Conservation (phyloP, 2,113 vertebrate species). For the Himantopus leucocephalus region DNA sequence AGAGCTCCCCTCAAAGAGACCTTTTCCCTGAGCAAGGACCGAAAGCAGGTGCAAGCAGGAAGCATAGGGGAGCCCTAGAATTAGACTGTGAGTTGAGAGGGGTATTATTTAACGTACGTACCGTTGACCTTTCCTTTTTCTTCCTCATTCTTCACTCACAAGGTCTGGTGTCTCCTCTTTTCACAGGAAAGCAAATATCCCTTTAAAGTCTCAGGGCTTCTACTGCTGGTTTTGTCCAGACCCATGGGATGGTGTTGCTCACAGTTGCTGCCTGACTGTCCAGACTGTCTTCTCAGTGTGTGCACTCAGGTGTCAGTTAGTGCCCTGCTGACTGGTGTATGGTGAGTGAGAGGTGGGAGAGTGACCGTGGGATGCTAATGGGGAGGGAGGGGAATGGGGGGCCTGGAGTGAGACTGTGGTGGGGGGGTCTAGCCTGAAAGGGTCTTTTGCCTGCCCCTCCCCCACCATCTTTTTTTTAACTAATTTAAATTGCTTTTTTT, state of each 20-base stretch:
- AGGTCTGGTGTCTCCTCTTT: background rate
- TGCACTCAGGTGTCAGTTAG: background rate
- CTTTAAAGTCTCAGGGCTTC: background rate
- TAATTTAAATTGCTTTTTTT: background rate
- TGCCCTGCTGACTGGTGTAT: background rate
- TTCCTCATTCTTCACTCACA: background rate
- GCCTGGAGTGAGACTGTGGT: background rate
- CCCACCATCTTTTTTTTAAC: background rate
- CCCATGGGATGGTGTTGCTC: background rate
- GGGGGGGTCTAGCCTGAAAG: background rate
- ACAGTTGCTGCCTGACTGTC: background rate
- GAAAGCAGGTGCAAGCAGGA: background rate
- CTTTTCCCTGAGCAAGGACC: background rate
- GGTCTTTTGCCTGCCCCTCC: background rate
- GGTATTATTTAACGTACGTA: background rate
- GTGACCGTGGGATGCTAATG: background rate
- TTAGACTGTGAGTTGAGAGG: background rate
- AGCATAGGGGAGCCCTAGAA: background rate
- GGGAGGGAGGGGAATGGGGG: background rate
- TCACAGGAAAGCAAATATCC: background rate
- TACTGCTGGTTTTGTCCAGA: background rate
- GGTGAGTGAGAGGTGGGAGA: background rate
- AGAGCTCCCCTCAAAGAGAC: background rate
- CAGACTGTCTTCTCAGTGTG: background rate
- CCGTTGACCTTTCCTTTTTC: background rate